Conservation (phyloP, 64 coral and sea anemone species). For the Hydrozoanthus tunicans region DNA sequence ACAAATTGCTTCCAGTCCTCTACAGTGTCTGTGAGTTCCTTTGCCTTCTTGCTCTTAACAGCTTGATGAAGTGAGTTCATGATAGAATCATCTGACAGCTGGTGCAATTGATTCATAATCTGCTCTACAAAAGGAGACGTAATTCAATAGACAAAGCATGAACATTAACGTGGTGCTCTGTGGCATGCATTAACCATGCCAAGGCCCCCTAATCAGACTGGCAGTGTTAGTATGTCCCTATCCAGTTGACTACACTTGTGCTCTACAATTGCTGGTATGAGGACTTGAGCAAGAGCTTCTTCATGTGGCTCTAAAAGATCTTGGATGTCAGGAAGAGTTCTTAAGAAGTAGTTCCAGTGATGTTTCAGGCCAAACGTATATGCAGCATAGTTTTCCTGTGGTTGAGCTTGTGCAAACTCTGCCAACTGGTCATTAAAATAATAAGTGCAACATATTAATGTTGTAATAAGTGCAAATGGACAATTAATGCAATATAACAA, state of each 20-base stretch:
- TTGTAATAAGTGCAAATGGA: no score
- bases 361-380: no score
- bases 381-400: neutral
- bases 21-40: no score
- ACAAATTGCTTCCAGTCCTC: no score
- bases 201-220: neutral
- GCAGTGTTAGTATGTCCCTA: neutral
- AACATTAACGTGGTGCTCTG: neutral
- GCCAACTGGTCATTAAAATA: neutral
- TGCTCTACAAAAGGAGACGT: no score
- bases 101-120: no score
- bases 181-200: neutral
- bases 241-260: no score
- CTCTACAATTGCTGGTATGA: neutral
- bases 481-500: no score
- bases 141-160: neutral
- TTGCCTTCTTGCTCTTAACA: neutral
- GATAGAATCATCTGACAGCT: neutral
- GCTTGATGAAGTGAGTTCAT: constrained; percentile 21
- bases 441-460: no score
- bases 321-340: no score
- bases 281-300: constrained; percentile 5
- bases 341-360: no score
- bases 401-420: neutral
- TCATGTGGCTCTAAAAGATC: neutral